Conservation (phyloP, 2,113 vertebrate genomes). For the Phrynocephalus versicolor region DNA sequence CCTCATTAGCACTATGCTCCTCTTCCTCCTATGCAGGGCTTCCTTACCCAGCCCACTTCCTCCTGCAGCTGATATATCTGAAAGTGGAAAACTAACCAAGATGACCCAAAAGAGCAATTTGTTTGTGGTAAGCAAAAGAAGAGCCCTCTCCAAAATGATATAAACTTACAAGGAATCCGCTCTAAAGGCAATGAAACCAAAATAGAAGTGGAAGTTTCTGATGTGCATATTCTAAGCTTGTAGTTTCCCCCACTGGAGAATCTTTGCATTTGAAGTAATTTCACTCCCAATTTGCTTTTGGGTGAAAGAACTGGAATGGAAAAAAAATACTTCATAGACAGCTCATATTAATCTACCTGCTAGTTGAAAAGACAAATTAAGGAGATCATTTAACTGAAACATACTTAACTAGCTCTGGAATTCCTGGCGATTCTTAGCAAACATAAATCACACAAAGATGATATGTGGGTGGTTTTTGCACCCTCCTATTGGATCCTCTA, state of each 20-base stretch:
- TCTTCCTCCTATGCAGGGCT: too few species aligned
- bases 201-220: too few species aligned
- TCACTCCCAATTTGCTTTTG: not conserved
- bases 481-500: not conserved
- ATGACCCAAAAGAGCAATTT: too few species aligned
- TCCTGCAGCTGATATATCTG: too few species aligned
- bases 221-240: too few species aligned
- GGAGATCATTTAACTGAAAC: not conserved
- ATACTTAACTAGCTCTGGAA: not conserved
- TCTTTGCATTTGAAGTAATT: not conserved
- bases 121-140: too few species aligned
- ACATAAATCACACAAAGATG: not conserved
- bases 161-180: too few species aligned
- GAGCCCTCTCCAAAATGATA: too few species aligned
- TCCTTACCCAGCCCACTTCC: too few species aligned
- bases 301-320: not conserved
- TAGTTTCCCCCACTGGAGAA: not conserved
- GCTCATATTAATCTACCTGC: not conserved
- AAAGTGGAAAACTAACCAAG: too few species aligned
- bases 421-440: accelerated
- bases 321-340: not conserved
- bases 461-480: not conserved
- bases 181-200: too few species aligned
- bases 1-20: too few species aligned
- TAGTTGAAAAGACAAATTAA: not conserved